Evolutionary conservation across 92 coral and sea anemone genomes (phyloP), one percentile per base, ranked within the genome.

Genomic region (Porites evermanni): DNA sequence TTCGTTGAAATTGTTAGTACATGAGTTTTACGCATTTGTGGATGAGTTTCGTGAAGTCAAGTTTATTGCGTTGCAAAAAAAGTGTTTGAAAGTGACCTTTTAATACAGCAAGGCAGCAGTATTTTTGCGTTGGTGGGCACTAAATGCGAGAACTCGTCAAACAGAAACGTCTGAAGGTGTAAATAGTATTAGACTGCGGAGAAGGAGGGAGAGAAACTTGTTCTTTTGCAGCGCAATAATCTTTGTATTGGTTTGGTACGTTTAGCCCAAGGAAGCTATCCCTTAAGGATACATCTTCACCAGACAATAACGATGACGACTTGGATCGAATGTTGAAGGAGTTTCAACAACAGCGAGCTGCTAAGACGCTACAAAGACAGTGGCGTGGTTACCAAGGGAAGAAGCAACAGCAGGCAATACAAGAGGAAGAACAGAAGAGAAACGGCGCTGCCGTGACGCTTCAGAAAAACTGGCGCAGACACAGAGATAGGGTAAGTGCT

Each of bases 391-490:
- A 81, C 86, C 87, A 82, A 44, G 95, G 93, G 4, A 84, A 50
- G 58, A 90, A 90, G 47, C 47, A 38, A 78, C 81, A 58, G 17
- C 84, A 70, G 20, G 63, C 38, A 18, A 74, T 26, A 51, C 29
- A 59, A 59, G 84, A 84, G 32, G 89, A 88, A 9, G 86, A 81
- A 53, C 85, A 88, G 7, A 74, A 75, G 76, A 86, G 81, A 53
- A 93, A 93, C 70, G 72, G 79, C n/a, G 99, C 99, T 29, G 99
- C 99, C 13, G 77, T 87, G 23, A 95, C 98, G 10, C 87, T 97
- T 32, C 99, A 97, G 90, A 93, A 89, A 84, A 90, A 95, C 69
- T 97, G 99, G 99, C 86, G 95, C 53, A 89, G 74, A 79, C 95
- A 95, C 84, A 90, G 90, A 53, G 82, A 92, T 0, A 64, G 50